phyloP scores from a whole-genome alignment of 2,888 invertebrate genomes.

The Myopa testacea region DNA sequence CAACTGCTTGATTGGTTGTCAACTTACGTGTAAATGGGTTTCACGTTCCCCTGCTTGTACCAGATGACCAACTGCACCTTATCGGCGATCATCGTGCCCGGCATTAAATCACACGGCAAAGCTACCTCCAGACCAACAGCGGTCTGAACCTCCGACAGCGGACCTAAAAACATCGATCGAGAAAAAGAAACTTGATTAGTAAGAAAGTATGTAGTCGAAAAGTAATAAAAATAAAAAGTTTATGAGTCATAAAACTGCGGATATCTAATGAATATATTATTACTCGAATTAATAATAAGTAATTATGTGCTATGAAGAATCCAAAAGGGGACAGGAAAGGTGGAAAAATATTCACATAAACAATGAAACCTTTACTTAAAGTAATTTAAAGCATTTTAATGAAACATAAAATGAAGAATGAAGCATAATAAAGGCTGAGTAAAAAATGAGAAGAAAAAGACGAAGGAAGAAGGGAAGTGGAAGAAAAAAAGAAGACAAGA shows the following conservation, averaged over 20 bases:
- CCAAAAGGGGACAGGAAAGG: too few relatives aligned
- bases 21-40: slow-evolving; percentile 81
- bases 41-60: slow-evolving; percentile 81
- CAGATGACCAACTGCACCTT: slow-evolving; percentile 83
- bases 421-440: too few relatives aligned
- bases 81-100: slow-evolving; percentile 75
- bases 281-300: too few relatives aligned
- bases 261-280: neutral
- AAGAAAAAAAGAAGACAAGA: too few relatives aligned
- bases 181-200: neutral
- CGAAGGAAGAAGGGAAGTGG: too few relatives aligned
- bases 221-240: neutral
- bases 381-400: too few relatives aligned
- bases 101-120: slow-evolving; percentile 82
- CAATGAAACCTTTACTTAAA: too few relatives aligned
- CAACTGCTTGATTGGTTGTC: neutral
- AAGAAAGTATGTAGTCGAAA: neutral
- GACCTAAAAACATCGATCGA: slow-evolving; percentile 57
- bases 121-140: slow-evolving; percentile 81
- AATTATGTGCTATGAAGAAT: too few relatives aligned
- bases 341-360: too few relatives aligned
- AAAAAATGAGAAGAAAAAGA: too few relatives aligned
- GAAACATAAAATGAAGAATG: too few relatives aligned
- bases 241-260: slow-evolving; percentile 12
- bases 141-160: slow-evolving; percentile 69